Base-by-base conservation (phyloP, 64 coral and sea anemone species). In the Orbicella faveolata region DNA sequence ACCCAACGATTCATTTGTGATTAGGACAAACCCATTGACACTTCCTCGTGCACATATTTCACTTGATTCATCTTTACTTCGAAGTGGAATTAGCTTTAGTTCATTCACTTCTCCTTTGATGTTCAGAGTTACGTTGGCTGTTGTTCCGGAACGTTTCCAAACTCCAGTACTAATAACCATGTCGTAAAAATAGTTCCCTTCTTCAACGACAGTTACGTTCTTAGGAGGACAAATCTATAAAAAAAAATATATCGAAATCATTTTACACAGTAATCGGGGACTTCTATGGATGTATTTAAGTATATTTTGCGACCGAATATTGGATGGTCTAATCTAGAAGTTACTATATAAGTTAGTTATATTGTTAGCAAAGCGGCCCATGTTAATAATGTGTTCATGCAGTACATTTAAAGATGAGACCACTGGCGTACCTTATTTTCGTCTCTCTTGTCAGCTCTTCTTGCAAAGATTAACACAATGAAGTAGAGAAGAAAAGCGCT, bases 401-500 rank as follows among this genome's bases (percentile, higher is more conserved):
- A 30, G 30, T 30, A 30, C 30, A 30, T 30, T 30, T 30, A 30
- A 30, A 30, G 30, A 30, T 30, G 30, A 30, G 30, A 30, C 30
- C 30, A 30, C 30, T 30, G 30, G 30, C 30, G 30, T 30, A 89
- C 88, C 76, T 89, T 77, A 9, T 20, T 11, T 18, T 52, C 68
- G 53, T 89, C 88, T 89, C 76, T 70, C 30, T 89, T 80, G 57
- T 89, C 88, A 14, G 88, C 88, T 69, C 88, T 89, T 34, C 88
- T 89, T 12, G 74, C 63, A 64, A 77, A 80, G 36, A 89, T n/a
- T 3, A 79, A 34, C 19, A 89, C 63, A 52, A 80, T 26, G 30
- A 68, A 51, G 68, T 89, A 89, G 33, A 79, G 36, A 13, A 89
- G 88, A 63, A 79, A 80, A 66, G 52, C 12, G 18, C 39, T 70